These are phyloP conservation scores for Pseudochirops corinnae DNA, from an alignment of 2,797 vertebrate species.

Conservation along the genomic window DNA sequence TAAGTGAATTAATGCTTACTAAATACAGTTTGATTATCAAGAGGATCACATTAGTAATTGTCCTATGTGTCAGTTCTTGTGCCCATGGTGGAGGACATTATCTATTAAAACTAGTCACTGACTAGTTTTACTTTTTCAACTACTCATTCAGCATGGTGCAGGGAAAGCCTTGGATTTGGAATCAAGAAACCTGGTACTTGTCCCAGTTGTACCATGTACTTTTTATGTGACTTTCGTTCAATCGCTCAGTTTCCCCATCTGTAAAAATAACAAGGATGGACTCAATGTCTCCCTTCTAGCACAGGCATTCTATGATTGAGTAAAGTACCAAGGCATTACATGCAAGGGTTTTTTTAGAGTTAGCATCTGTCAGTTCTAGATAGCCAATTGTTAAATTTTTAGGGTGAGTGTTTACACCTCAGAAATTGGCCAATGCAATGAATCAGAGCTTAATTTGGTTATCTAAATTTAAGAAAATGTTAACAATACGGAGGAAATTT, in stretches of 20 bases:
- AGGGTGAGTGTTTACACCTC: not conserved
- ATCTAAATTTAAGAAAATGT: not conserved
- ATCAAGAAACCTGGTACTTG: not conserved
- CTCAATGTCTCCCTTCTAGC: not conserved
- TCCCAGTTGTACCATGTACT: not conserved
- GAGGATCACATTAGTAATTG: not conserved
- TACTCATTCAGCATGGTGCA: not conserved
- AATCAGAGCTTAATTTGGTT: not conserved
- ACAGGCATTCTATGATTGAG: not conserved
- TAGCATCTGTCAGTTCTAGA: not conserved
- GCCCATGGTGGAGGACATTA: not conserved
- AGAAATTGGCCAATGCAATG: not conserved
- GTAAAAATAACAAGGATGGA: not conserved
- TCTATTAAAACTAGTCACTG: not conserved
- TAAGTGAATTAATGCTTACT: not conserved
- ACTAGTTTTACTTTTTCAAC: not conserved
- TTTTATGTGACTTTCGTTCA: not conserved
- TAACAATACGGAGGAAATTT: not conserved
- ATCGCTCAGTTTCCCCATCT: not conserved
- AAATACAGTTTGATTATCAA: not conserved
- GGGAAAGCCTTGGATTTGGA: not conserved
- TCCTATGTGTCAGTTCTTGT: not conserved
- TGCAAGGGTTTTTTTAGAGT: not conserved
- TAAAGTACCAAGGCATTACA: not conserved
- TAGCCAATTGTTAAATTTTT: not conserved